phyloP scores from a whole-genome alignment of 1,140 invertebrate species.

The Drosophila seguyi region DNA sequence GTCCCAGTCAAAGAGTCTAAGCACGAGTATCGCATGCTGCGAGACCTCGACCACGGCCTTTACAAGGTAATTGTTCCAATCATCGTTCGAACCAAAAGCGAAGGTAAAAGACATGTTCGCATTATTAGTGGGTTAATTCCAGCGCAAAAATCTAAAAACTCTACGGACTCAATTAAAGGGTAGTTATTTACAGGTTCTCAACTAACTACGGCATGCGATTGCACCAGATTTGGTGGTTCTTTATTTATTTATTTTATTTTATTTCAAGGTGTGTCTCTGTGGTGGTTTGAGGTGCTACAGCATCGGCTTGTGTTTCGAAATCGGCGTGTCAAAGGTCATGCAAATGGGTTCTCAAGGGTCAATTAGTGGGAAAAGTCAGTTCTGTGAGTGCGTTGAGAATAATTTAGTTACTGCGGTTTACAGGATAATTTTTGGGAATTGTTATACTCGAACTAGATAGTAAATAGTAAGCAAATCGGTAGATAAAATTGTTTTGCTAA shows the following conservation, averaged over 20 bases:
- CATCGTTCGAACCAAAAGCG: conserved; percentile 50
- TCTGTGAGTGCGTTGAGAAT: conserved; percentile 8
- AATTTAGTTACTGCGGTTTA: not conserved
- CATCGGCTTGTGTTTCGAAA: conserved; percentile 23
- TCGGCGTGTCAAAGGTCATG: conserved; percentile 35
- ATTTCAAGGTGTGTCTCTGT: conserved; percentile 22
- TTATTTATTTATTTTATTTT: not conserved
- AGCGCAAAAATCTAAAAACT: conserved; percentile 33
- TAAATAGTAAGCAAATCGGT: not conserved
- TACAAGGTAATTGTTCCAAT: conserved; percentile 35
- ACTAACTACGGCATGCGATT: conserved; percentile 42
- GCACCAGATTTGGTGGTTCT: conserved; percentile 33
- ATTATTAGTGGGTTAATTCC: conserved; percentile 63
- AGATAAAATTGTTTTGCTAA: not conserved
- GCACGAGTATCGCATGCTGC: conserved; percentile 85
- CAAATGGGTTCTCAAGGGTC: conserved; percentile 9
- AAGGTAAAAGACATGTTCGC: conserved; percentile 66
- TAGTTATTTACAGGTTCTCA: conserved; percentile 39
- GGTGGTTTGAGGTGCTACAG: conserved; percentile 34
- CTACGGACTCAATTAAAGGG: conserved; percentile 13
- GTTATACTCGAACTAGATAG: not conserved
- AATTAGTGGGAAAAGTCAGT: conserved; percentile 2
- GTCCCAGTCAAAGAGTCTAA: conserved; percentile 92
- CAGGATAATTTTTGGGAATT: not conserved
- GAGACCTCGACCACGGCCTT: conserved; percentile 85